Conservation (phyloP, 2,888 invertebrate species). For the Rhagonycha fulva region DNA sequence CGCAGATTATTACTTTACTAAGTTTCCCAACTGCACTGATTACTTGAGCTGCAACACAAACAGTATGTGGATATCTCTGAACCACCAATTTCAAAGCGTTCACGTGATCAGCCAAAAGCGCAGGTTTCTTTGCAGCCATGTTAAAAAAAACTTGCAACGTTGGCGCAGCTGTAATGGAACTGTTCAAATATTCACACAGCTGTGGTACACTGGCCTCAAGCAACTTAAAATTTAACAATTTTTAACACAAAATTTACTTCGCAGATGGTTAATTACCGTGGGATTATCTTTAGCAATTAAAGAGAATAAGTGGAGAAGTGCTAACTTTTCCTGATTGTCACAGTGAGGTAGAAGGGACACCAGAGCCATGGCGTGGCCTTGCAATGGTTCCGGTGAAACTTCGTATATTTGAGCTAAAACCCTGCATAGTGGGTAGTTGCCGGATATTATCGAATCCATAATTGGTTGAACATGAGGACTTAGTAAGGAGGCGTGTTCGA, state of each 20-base stretch:
- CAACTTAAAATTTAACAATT: conserved; percentile 57
- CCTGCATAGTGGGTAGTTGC: conserved; percentile 87
- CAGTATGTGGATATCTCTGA: conserved; percentile 66
- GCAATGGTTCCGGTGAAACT: conserved; percentile 83
- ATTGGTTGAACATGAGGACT: conserved; percentile 88
- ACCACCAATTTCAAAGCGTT: conserved; percentile 70
- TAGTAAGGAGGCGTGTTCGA: conserved; percentile 84
- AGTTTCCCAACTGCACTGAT: conserved; percentile 74
- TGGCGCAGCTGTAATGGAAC: conserved; percentile 63
- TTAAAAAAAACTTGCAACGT: conserved; percentile 77
- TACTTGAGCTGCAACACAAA: conserved; percentile 71
- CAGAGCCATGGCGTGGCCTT: conserved; percentile 82
- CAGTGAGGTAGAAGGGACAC: conserved; percentile 81
- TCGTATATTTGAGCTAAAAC: conserved; percentile 90
- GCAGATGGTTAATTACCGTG: conserved; percentile 57
- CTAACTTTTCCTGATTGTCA: conserved; percentile 84
- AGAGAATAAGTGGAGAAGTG: conserved; percentile 80
- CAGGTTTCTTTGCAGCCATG: conserved; percentile 72
- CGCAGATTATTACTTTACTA: conserved; percentile 60
- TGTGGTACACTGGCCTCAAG: conserved; percentile 82
- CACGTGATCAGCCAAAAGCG: conserved; percentile 72
- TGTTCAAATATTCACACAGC: conserved; percentile 75
- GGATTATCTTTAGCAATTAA: conserved; percentile 82
- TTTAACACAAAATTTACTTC: conserved; percentile 5
- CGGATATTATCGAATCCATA: conserved; percentile 87